Conservation (phyloP, 2,888 invertebrate species). For the Ramazzottius varieornatus region DNA sequence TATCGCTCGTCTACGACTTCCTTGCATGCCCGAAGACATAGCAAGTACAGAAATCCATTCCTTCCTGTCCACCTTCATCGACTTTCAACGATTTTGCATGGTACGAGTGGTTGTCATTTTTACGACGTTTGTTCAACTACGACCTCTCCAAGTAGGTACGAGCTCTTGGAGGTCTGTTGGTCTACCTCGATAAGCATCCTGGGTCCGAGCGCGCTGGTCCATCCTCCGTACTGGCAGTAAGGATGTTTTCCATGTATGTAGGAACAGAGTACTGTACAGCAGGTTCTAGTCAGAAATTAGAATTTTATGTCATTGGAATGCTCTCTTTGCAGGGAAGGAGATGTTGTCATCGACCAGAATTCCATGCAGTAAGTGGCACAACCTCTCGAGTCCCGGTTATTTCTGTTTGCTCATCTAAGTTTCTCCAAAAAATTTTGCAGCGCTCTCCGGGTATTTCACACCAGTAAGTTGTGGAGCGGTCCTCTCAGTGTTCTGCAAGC, state of each 20-base stretch:
- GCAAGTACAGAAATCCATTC: background rate
- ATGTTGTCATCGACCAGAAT: background rate
- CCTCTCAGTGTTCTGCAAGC: no score
- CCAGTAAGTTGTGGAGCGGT: background rate
- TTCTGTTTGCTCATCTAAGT: background rate
- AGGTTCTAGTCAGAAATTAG: no score
- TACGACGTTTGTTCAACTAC: background rate
- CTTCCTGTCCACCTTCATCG: background rate
- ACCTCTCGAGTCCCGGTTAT: no score
- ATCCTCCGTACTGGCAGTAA: background rate
- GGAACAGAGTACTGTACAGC: background rate
- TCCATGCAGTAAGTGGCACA: background rate
- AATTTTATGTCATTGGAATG: background rate
- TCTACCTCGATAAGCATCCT: background rate
- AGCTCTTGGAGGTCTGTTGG: background rate
- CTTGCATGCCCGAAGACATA: background rate
- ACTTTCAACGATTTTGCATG: background rate
- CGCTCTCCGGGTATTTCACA: background rate
- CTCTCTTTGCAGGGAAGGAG: background rate
- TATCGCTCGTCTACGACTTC: background rate
- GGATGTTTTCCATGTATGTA: conserved; percentile 2
- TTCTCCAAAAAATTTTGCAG: background rate
- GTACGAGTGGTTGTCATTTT: background rate
- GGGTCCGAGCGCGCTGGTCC: background rate
- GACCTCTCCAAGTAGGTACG: background rate